Percentiles rank a stretch among this genome's conserved stretches.
These are phyloP conservation scores for Leuciscus idus DNA, from an alignment of 2,113 vertebrate genomes.

Conservation along the genomic window DNA sequence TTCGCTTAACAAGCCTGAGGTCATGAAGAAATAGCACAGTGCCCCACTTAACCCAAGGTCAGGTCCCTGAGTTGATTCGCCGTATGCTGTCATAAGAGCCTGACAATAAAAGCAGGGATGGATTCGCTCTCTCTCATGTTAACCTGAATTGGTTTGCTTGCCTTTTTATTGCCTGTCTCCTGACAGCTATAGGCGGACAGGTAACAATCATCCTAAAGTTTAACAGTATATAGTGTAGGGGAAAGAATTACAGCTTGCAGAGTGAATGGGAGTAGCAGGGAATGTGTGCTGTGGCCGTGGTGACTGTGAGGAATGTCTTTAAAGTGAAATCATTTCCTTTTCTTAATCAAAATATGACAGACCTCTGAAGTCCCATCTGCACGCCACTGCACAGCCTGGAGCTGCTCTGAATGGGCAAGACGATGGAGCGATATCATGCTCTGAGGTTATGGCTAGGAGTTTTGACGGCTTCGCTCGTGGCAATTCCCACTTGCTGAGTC, in stretches of 20 bases:
- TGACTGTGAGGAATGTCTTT: constrained; percentile 79
- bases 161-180: constrained; percentile 83
- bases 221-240: neutral
- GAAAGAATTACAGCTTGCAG: constrained; percentile 30
- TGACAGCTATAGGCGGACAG: constrained; percentile 42
- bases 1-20: constrained; percentile 85
- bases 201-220: constrained; percentile 30
- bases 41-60: constrained; percentile 82
- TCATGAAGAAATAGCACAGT: constrained; percentile 67
- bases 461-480: constrained; percentile 39
- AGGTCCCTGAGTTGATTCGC: constrained; percentile 80
- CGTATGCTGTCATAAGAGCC: constrained; percentile 77
- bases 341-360: constrained; percentile 94
- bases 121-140: constrained; percentile 67
- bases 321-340: constrained; percentile 95
- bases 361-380: constrained; percentile 86
- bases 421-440: constrained; percentile 39
- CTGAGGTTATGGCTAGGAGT: constrained; percentile 49
- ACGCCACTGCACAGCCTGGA: constrained; percentile 60
- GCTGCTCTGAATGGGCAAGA: constrained; percentile 30
- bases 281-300: constrained; percentile 29
- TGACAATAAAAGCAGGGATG: constrained; percentile 83
- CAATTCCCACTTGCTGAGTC: constrained; percentile 36
- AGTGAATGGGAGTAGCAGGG: constrained; percentile 40
- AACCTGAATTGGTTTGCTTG: neutral